Percentiles rank a stretch among this genome's conserved stretches.
phyloP scores from a whole-genome alignment of 2,888 invertebrate genomes.

The Endotricha flammealis region DNA sequence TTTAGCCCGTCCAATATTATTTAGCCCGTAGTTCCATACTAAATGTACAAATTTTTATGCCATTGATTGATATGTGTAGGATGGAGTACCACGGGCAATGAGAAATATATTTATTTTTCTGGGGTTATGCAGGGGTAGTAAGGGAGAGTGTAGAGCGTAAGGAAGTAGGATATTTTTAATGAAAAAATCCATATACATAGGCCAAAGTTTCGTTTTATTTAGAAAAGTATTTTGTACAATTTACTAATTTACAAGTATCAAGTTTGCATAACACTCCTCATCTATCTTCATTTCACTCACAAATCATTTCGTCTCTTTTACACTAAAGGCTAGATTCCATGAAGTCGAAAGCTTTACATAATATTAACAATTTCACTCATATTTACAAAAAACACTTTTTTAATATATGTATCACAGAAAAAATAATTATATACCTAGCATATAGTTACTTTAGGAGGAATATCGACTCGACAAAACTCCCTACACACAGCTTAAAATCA shows the following conservation, averaged over 20 bases:
- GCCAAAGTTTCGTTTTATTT: constrained; percentile 76
- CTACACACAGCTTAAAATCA: constrained; percentile 29
- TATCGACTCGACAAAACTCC: constrained; percentile 19
- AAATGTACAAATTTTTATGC: too few relatives aligned
- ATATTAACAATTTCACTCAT: constrained; percentile 49
- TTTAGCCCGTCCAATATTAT: too few relatives aligned
- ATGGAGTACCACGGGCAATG: too few relatives aligned
- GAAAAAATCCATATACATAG: constrained; percentile 51
- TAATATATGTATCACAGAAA: constrained; percentile 77
- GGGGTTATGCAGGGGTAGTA: too few relatives aligned
- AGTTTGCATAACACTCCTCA: constrained; percentile 33
- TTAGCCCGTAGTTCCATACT: too few relatives aligned
- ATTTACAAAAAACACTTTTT: constrained; percentile 61
- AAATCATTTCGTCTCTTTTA: constrained; percentile 36
- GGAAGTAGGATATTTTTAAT: too few relatives aligned
- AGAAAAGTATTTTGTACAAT: constrained; percentile 75
- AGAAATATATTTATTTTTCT: too few relatives aligned
- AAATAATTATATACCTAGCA: constrained; percentile 68
- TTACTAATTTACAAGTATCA: constrained; percentile 55
- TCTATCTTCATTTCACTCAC: constrained; percentile 46
- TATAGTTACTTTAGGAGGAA: constrained; percentile 37
- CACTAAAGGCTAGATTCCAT: constrained; percentile 38
- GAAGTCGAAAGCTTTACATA: constrained; percentile 62
- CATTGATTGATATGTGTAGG: too few relatives aligned
- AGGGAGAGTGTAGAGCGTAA: too few relatives aligned